Percentiles rank a stretch among this genome's conserved stretches.
Evolutionary conservation across 23 tunicate species (phyloP).

Genomic region (Clavelina lepadiformis): DNA sequence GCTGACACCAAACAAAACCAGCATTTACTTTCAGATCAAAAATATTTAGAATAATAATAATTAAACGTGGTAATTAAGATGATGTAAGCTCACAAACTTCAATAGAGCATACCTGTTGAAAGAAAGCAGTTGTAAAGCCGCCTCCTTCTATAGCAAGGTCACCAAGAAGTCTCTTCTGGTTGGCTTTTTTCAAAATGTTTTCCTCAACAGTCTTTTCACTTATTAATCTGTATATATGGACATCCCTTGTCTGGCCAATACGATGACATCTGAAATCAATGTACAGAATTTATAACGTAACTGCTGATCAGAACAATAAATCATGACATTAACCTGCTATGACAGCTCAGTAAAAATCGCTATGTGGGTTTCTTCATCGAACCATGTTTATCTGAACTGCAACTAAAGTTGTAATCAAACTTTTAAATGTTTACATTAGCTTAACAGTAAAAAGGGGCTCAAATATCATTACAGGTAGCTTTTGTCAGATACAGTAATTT

Average conservation of each 20-base stretch:
- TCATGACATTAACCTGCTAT: no score
- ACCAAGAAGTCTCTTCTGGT: conserved; percentile 86
- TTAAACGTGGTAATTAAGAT: no score
- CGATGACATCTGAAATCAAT: conserved; percentile 79
- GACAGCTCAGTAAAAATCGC: conserved; percentile 8
- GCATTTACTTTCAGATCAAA: no score
- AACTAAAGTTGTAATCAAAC: neutral
- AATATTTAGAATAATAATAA: no score
- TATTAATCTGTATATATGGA: conserved; percentile 88
- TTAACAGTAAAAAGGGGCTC: no score
- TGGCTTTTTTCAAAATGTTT: conserved; percentile 94
- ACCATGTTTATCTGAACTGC: neutral
- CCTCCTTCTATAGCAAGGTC: conserved; percentile 97
- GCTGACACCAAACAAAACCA: no score
- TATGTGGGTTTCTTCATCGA: conserved; percentile 19
- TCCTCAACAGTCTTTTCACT: conserved; percentile 90
- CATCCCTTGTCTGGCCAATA: conserved; percentile 97
- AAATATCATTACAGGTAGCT: neutral
- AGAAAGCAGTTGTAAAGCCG: conserved; percentile 86
- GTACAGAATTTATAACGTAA: neutral
- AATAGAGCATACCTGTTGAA: conserved; percentile 58
- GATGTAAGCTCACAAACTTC: no score
- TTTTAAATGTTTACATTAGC: no score
- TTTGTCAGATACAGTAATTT: neutral
- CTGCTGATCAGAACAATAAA: no score